phyloP scores from a whole-genome alignment of 64 coral and sea anemone genomes.

The Cladopsammia gracilis region DNA sequence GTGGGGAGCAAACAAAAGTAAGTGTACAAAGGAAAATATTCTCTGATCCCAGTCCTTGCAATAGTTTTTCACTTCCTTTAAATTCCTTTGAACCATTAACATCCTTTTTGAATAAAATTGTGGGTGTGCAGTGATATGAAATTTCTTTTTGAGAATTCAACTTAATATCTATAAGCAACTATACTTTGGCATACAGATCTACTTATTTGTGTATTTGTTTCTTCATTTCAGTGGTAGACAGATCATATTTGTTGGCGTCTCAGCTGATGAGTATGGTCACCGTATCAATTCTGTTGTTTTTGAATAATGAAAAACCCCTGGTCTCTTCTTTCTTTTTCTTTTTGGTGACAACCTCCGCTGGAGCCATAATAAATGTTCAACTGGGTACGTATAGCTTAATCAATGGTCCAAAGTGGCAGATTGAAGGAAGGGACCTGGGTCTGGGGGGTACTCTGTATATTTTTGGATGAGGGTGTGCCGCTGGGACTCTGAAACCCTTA shows the following conservation, averaged over 20 bases:
- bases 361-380: constrained; percentile 64
- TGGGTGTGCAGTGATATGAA: too few relatives aligned
- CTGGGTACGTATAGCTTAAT: constrained; percentile 44
- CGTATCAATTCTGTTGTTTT: constrained; percentile 65
- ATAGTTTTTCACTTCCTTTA: not conserved
- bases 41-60: not conserved
- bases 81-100: not conserved
- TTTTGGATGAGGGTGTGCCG: too few relatives aligned
- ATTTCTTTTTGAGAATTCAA: too few relatives aligned
- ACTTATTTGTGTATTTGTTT: not conserved
- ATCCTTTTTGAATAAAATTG: too few relatives aligned
- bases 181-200: not conserved
- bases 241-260: constrained; percentile 56
- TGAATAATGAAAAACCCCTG: constrained; percentile 63
- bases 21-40: too few relatives aligned
- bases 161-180: not conserved
- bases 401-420: not conserved
- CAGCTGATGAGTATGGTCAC: constrained; percentile 83
- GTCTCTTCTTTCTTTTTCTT: constrained; percentile 67
- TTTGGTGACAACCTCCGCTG: constrained; percentile 68
- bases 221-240: constrained; percentile 26
- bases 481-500: too few relatives aligned
- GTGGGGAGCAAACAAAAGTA: too few relatives aligned
- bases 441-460: too few relatives aligned
- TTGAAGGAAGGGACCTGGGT: too few relatives aligned